Evolutionary conservation across 2,888 invertebrate species (phyloP).

Genomic region (Drosophila subsilvestris): DNA sequence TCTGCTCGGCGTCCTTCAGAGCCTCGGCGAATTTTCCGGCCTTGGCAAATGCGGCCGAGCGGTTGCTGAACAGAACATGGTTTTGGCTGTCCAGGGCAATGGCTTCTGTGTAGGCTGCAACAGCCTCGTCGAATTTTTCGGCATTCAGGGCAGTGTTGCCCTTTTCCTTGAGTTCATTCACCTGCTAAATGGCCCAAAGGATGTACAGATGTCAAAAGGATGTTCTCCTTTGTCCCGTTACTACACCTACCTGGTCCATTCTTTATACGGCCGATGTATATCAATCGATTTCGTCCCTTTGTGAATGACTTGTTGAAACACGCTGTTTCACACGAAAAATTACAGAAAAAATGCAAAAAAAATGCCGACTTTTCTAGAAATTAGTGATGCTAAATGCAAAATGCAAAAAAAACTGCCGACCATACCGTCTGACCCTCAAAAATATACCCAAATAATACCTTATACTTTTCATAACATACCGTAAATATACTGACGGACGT

Average conservation of each 20-base stretch:
- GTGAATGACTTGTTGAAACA: conserved; percentile 20
- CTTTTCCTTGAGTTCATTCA: conserved; percentile 92
- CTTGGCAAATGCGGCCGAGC: conserved; percentile 96
- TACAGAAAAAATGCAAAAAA: conserved; percentile 26
- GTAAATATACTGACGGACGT: too few species aligned
- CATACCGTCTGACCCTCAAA: too few species aligned
- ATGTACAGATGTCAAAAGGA: conserved; percentile 1
- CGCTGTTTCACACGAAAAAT: conserved; percentile 24
- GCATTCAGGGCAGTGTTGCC: conserved; percentile 93
- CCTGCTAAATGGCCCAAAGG: conserved; percentile 85
- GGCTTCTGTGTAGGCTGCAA: conserved; percentile 91
- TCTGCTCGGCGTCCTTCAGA: conserved; percentile 93
- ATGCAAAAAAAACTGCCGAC: too few species aligned
- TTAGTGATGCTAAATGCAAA: too few species aligned
- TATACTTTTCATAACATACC: too few species aligned
- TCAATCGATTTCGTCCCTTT: not conserved
- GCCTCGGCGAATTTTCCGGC: conserved; percentile 90
- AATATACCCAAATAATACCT: too few species aligned
- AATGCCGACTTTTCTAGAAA: conserved; percentile 60
- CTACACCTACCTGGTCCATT: conserved; percentile 66
- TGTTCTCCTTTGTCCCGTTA: not conserved
- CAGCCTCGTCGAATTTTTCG: conserved; percentile 91
- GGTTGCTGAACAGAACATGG: conserved; percentile 95
- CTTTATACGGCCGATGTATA: conserved; percentile 1
- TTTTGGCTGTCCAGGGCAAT: conserved; percentile 91